Conservation (phyloP, 2,888 invertebrate genomes). For the Phortica magna region DNA sequence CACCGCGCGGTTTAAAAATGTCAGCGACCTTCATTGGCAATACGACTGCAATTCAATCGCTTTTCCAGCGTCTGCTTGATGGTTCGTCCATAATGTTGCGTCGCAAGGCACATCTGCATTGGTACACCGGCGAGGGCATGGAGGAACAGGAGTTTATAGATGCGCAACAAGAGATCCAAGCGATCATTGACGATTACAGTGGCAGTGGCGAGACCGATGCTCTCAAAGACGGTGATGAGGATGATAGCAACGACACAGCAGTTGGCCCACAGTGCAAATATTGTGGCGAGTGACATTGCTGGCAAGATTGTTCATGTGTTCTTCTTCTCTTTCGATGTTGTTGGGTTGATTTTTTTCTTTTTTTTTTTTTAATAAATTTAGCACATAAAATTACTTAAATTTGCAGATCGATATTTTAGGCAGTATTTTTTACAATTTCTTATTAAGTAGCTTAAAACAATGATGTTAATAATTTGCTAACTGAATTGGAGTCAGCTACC, state of each 20-base stretch:
- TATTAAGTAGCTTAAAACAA: too few relatives aligned
- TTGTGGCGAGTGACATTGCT: neutral
- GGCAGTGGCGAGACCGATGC: slow-evolving; percentile 45
- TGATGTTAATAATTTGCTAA: too few relatives aligned
- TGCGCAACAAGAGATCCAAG: slow-evolving; percentile 89
- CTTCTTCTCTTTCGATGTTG: neutral
- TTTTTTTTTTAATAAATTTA: slow-evolving; percentile 33
- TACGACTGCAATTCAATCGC: slow-evolving; percentile 88
- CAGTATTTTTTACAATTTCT: too few relatives aligned
- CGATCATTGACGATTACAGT: slow-evolving; percentile 83
- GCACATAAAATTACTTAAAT: too few relatives aligned
- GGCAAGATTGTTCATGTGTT: neutral
- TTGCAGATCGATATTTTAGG: too few relatives aligned
- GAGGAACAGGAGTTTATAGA: slow-evolving; percentile 92
- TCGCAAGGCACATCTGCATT: slow-evolving; percentile 90
- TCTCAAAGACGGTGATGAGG: slow-evolving; percentile 3
- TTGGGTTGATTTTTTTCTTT: slow-evolving; percentile 6
- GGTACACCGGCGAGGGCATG: slow-evolving; percentile 94
- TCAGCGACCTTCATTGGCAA: slow-evolving; percentile 92
- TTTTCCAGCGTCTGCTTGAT: slow-evolving; percentile 87
- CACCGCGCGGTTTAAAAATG: slow-evolving; percentile 91
- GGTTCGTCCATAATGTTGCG: slow-evolving; percentile 91
- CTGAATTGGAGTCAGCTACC: neutral
- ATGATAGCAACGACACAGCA: slow-evolving; percentile 16
- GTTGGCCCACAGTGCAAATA: neutral